Evolutionary conservation across 2,113 vertebrate genomes (phyloP).

Genomic region (Scartelaos histophorus): DNA sequence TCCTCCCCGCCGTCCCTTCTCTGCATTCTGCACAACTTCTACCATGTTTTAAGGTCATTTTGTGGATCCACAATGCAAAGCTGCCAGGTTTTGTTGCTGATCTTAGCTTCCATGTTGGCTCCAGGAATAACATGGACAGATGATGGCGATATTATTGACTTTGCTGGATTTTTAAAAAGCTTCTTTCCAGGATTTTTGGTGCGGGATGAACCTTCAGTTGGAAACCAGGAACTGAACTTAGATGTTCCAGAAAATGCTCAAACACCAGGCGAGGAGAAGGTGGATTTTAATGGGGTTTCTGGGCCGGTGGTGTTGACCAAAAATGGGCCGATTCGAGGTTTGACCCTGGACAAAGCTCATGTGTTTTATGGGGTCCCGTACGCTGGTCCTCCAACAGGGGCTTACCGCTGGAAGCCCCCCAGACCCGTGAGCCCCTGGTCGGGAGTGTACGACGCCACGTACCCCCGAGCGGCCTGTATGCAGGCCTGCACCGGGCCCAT

Average conservation of each 20-base stretch:
- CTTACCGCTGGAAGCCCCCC: conserved; percentile 76
- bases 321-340: conserved; percentile 60
- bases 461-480: conserved; percentile 71
- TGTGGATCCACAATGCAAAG: conserved; percentile 53
- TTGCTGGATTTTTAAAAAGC: conserved; percentile 55
- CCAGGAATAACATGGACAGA: conserved; percentile 36
- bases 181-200: conserved; percentile 38
- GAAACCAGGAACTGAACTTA: conserved; percentile 36
- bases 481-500: conserved; percentile 67
- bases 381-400: conserved; percentile 72
- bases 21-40: conserved; percentile 14
- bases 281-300: conserved; percentile 8
- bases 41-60: conserved; percentile 33
- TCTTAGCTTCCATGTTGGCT: conserved; percentile 40
- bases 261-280: conserved; percentile 18
- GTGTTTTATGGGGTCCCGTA: conserved; percentile 77
- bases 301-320: conserved; percentile 67
- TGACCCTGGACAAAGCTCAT: conserved; percentile 60
- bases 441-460: conserved; percentile 71
- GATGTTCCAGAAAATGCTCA: conserved; percentile 12
- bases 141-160: conserved; percentile 43
- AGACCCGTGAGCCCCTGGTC: conserved; percentile 63
- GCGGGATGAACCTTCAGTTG: conserved; percentile 41
- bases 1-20: conserved; percentile 10
- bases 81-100: conserved; percentile 44